Conservation (phyloP, 64 coral and sea anemone genomes). For the Montipora cactus region DNA sequence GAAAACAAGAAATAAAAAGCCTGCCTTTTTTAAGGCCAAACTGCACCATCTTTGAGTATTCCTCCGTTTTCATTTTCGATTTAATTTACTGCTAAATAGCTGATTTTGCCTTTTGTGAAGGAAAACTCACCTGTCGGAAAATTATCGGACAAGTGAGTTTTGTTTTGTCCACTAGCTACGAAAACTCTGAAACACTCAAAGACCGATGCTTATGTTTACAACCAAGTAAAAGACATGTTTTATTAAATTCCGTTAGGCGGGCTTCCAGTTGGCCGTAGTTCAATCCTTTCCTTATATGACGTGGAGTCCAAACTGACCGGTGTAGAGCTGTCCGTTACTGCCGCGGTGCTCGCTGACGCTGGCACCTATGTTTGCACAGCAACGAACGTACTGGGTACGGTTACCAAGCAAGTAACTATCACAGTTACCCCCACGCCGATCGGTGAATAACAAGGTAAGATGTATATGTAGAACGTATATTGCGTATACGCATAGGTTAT, state of each 20-base stretch:
- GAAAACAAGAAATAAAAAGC: no score
- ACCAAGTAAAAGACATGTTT: not conserved
- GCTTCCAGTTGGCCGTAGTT: slow-evolving; percentile 15
- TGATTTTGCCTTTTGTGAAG: no score
- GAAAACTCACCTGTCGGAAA: no score
- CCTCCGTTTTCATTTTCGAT: no score
- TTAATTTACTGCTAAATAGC: no score
- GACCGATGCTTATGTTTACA: not conserved
- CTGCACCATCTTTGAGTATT: no score
- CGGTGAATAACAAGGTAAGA: not conserved
- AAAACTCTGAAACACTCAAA: no score
- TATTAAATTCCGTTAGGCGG: not conserved
- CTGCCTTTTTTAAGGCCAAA: no score
- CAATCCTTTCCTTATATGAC: slow-evolving; percentile 17
- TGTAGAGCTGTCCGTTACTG: slow-evolving; percentile 39
- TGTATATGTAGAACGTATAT: no score
- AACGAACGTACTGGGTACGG: slow-evolving; percentile 26
- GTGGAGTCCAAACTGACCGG: slow-evolving; percentile 47
- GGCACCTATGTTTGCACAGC: slow-evolving; percentile 64
- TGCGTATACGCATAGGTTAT: no score
- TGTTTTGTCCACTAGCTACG: no score
- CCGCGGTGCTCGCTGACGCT: slow-evolving; percentile 5
- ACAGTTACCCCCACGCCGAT: not conserved
- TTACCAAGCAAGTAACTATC: slow-evolving; percentile 28
- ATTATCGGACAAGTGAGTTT: no score